Conservation (phyloP, 2,888 invertebrate species). For the Idaea dimidiata region DNA sequence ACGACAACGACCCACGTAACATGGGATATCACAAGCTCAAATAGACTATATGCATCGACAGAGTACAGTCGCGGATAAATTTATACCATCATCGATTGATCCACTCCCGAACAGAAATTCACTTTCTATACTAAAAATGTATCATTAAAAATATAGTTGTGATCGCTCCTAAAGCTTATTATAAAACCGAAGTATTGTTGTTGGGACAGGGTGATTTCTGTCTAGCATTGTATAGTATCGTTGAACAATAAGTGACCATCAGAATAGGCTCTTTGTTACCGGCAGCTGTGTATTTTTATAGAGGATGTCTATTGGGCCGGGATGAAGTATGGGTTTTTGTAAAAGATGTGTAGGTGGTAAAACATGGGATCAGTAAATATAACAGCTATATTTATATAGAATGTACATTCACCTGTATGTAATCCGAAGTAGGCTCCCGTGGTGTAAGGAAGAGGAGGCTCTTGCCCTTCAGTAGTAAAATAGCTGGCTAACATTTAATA, state of each 20-base stretch:
- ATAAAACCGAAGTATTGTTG: slow-evolving; percentile 66
- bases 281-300: slow-evolving; percentile 72
- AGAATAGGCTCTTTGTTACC: slow-evolving; percentile 59
- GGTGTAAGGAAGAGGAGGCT: too few relatives aligned
- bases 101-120: slow-evolving; percentile 32
- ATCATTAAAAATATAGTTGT: slow-evolving; percentile 50
- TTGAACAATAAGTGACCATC: slow-evolving; percentile 76
- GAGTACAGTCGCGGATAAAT: slow-evolving; percentile 39
- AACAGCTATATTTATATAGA: slow-evolving; percentile 6
- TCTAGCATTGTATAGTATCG: slow-evolving; percentile 59
- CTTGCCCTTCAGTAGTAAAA: too few relatives aligned
- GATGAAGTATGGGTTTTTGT: slow-evolving; percentile 49
- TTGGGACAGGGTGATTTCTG: slow-evolving; percentile 63
- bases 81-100: slow-evolving; percentile 32
- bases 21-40: slow-evolving; percentile 52
- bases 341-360: slow-evolving; percentile 28
- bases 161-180: slow-evolving; percentile 58
- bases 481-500: too few relatives aligned
- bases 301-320: slow-evolving; percentile 55
- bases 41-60: slow-evolving; percentile 38
- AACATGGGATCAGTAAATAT: slow-evolving; percentile 13
- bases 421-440: too few relatives aligned
- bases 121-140: slow-evolving; percentile 35
- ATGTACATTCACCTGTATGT: neutral
- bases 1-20: slow-evolving; percentile 66